Evolutionary conservation across 2,113 vertebrate species (phyloP).

Genomic region (Istiophorus platypterus): DNA sequence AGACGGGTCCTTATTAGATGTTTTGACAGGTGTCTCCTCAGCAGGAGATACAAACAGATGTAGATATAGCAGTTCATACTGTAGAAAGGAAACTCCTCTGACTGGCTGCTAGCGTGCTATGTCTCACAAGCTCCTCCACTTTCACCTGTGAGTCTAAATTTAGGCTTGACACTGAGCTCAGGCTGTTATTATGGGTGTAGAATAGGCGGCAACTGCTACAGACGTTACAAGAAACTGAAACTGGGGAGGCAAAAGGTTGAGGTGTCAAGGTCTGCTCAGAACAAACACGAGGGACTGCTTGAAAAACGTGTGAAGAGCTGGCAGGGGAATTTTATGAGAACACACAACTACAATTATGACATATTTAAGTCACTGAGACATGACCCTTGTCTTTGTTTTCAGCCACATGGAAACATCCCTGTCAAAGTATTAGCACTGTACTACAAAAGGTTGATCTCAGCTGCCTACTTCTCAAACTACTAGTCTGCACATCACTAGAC

Average conservation of each 20-base stretch:
- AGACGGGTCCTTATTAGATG: neutral
- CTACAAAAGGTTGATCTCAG: neutral
- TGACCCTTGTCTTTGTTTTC: neutral
- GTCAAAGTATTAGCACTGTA: neutral
- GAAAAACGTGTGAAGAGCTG: neutral
- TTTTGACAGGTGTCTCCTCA: neutral
- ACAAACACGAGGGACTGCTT: neutral
- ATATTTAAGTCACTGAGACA: neutral
- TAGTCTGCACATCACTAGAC: neutral
- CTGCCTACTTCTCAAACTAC: neutral
- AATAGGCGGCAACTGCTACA: conserved; percentile 38
- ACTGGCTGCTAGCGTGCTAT: neutral
- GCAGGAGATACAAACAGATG: neutral
- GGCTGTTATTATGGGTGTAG: conserved; percentile 34
- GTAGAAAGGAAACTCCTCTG: conserved; percentile 13
- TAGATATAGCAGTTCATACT: neutral
- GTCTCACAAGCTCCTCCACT: conserved; percentile 47
- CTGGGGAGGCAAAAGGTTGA: conserved; percentile 29
- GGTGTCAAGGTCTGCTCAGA: neutral
- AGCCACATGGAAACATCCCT: neutral
- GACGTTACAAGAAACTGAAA: conserved; percentile 40
- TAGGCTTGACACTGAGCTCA: conserved; percentile 10
- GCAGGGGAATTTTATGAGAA: too few relatives aligned
- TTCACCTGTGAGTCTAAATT: conserved; percentile 53
- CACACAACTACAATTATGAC: neutral